Percentiles rank a stretch among this genome's conserved stretches.
Evolutionary conservation across 2,113 vertebrate genomes (phyloP).

Genomic region (Dendropsophus ebraccatus): DNA sequence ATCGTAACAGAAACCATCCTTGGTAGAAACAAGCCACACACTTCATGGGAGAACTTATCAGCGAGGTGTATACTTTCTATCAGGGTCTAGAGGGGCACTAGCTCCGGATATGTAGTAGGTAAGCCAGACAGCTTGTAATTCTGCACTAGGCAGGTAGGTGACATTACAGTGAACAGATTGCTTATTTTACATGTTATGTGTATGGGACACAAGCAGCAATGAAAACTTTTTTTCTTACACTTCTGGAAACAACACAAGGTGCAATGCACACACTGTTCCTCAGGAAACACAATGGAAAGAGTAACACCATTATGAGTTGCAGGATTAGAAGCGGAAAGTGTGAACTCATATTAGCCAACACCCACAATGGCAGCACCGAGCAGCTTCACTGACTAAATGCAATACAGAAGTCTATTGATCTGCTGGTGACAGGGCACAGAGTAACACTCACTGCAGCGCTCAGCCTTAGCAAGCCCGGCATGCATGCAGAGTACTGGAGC

Average conservation of each 20-base stretch:
- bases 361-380: background rate
- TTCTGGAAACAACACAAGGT: background rate
- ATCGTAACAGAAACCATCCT: slow-evolving; percentile 45
- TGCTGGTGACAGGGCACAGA: background rate
- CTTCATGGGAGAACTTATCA: background rate
- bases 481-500: background rate
- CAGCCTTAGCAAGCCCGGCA: background rate
- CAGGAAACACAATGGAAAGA: slow-evolving; percentile 16
- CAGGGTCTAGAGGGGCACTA: background rate
- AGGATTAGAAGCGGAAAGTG: slow-evolving; percentile 16
- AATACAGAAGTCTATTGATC: slow-evolving; percentile 17
- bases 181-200: no score
- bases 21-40: background rate
- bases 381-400: background rate
- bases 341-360: slow-evolving; percentile 24
- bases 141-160: background rate
- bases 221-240: background rate
- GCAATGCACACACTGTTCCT: background rate
- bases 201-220: no score
- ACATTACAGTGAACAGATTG: background rate
- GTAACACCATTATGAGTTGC: background rate
- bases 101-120: no score
- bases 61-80: background rate
- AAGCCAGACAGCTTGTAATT: background rate
- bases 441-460: background rate